Percentiles rank a stretch among this genome's conserved stretches.
These are phyloP conservation scores for Candoia aspera DNA, from an alignment of 2,113 vertebrate species.

Conservation along the genomic window DNA sequence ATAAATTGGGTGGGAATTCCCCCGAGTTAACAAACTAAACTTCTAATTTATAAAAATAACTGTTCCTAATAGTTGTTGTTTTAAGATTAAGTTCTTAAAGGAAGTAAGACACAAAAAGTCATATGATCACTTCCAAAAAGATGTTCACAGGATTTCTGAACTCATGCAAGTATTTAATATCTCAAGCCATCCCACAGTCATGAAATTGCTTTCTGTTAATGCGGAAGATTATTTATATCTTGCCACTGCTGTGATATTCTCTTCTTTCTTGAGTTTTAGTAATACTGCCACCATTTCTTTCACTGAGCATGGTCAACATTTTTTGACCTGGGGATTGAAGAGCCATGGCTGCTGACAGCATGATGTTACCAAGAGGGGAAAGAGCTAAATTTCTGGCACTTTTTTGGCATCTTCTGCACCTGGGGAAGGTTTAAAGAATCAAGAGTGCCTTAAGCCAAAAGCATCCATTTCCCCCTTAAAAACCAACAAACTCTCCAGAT, in stretches of 20 bases:
- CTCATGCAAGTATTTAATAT: not conserved
- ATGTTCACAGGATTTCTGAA: not conserved
- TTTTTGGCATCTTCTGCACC: not conserved
- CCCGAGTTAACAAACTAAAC: not conserved
- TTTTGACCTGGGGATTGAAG: not conserved
- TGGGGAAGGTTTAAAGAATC: not conserved
- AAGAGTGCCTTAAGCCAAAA: not conserved
- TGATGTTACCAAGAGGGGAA: not conserved
- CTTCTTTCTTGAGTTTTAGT: not conserved
- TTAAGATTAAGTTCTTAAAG: not conserved
- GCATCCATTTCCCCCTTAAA: not conserved
- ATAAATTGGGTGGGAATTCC: not conserved
- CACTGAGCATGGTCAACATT: no score
- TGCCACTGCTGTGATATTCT: not conserved
- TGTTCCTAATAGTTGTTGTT: not conserved
- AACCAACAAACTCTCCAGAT: not conserved
- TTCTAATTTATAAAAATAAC: not conserved
- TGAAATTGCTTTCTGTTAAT: not conserved
- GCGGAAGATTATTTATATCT: not conserved
- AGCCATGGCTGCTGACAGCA: not conserved
- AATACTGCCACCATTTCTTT: not conserved
- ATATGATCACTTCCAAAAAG: not conserved
- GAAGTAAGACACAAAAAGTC: no score
- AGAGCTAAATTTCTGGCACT: not conserved
- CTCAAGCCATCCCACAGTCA: not conserved